Evolutionary conservation across 2,797 vertebrate genomes (phyloP).

Genomic region (Rhabdomys pumilio): DNA sequence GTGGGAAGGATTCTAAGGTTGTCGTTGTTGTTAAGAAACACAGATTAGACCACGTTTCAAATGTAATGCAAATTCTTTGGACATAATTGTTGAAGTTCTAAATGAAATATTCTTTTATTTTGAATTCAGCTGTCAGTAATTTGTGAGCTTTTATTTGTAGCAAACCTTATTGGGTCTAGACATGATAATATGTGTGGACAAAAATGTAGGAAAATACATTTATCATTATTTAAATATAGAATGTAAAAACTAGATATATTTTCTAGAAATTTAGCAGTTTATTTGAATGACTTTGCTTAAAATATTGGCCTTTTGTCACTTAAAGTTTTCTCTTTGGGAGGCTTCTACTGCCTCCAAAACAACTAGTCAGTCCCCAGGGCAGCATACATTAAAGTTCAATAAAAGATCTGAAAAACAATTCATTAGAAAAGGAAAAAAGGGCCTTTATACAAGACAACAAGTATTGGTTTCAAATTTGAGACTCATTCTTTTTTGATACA

Average conservation of each 20-base stretch:
- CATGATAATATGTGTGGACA: conserved; percentile 12
- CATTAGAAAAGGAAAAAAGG: conserved; percentile 1
- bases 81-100: conserved; percentile 18
- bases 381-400: neutral
- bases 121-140: neutral
- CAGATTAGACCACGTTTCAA: conserved; percentile 34
- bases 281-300: conserved; percentile 26
- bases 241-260: neutral
- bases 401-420: neutral
- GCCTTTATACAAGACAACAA: conserved; percentile 1
- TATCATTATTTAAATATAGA: neutral
- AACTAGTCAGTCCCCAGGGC: neutral
- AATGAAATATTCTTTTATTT: conserved; percentile 11
- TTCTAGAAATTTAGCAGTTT: conserved; percentile 18
- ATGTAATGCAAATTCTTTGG: conserved; percentile 25
- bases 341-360: neutral
- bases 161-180: neutral
- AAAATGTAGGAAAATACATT: neutral
- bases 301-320: neutral
- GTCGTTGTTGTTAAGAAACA: neutral
- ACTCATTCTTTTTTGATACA: neutral
- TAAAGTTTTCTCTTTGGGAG: neutral
- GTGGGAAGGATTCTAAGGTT: conserved; percentile 34
- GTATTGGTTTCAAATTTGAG: conserved; percentile 6
- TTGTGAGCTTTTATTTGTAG: conserved; percentile 60